These are phyloP conservation scores for Ranitomeya variabilis DNA, from an alignment of 2,113 vertebrate genomes.

Conservation along the genomic window DNA sequence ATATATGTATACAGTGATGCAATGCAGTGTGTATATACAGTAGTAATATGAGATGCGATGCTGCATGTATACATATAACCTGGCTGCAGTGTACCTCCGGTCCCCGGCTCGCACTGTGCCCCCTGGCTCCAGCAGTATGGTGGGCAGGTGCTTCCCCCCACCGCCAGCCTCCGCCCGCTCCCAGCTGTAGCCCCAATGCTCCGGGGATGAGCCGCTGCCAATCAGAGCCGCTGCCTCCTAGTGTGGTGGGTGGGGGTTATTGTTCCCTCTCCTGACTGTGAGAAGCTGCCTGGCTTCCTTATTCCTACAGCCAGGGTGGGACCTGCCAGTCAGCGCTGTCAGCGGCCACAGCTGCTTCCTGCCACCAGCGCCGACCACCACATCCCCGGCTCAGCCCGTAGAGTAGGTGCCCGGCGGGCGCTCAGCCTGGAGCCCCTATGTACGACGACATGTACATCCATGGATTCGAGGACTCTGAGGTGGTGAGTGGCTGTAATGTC, in stretches of 20 bases:
- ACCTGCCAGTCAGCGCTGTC: constrained; percentile 51
- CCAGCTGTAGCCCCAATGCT: constrained; percentile 48
- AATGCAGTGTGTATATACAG: not conserved
- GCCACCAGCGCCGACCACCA: constrained; percentile 48
- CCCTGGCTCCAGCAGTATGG: constrained; percentile 8
- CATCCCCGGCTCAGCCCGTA: constrained; percentile 31
- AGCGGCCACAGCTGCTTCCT: constrained; percentile 54
- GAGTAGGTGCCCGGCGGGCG: not conserved
- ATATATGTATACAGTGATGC: not conserved
- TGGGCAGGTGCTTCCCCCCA: constrained; percentile 15
- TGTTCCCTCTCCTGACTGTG: constrained; percentile 63
- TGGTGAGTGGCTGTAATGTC: constrained; percentile 67
- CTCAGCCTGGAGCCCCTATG: constrained; percentile 68
- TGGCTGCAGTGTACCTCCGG: not conserved
- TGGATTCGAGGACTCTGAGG: constrained; percentile 76
- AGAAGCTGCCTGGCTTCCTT: constrained; percentile 51
- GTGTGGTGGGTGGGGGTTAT: constrained; percentile 67
- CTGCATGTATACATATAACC: not conserved
- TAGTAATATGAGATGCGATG: not conserved
- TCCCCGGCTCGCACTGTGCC: not conserved
- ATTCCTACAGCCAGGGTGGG: constrained; percentile 65
- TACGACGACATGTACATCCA: constrained; percentile 75
- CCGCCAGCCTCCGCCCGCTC: constrained; percentile 38
- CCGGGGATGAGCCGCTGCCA: constrained; percentile 43
- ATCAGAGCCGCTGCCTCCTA: constrained; percentile 31